Percentiles rank a stretch among this genome's conserved stretches.
Conservation (phyloP, 1,140 invertebrate genomes). For the Hydropsyche tenuis region DNA sequence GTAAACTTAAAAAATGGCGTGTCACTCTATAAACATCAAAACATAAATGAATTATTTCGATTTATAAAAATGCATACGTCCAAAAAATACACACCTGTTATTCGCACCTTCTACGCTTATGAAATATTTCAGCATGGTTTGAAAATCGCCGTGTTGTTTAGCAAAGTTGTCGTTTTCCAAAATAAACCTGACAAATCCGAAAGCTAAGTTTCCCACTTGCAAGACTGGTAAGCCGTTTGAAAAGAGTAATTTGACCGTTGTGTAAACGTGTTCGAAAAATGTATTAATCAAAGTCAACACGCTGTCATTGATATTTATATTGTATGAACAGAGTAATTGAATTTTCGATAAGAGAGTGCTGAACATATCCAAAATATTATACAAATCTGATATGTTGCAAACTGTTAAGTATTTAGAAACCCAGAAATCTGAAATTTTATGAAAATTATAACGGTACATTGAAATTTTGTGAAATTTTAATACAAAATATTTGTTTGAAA, state of each 20-base stretch:
- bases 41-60: background rate
- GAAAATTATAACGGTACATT: background rate
- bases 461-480: no score
- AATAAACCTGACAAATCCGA: constrained; percentile 41
- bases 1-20: constrained; percentile 39
- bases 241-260: constrained; percentile 39
- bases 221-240: constrained; percentile 41
- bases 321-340: constrained; percentile 41
- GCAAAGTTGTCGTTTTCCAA: constrained; percentile 40
- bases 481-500: background rate
- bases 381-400: constrained; percentile 42
- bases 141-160: constrained; percentile 40
- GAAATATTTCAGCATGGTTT: constrained; percentile 43
- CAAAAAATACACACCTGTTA: constrained; percentile 37
- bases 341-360: constrained; percentile 40
- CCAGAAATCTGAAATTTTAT: constrained; percentile 45
- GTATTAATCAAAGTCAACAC: constrained; percentile 30
- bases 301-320: constrained; percentile 35
- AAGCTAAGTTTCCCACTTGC: constrained; percentile 43
- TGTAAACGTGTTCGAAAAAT: constrained; percentile 43
- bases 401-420: constrained; percentile 44
- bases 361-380: constrained; percentile 37
- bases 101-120: constrained; percentile 38
- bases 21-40: constrained; percentile 31
- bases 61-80: background rate